Conservation (phyloP, 2,797 vertebrate species). For the Alcedo quadribrachys region DNA sequence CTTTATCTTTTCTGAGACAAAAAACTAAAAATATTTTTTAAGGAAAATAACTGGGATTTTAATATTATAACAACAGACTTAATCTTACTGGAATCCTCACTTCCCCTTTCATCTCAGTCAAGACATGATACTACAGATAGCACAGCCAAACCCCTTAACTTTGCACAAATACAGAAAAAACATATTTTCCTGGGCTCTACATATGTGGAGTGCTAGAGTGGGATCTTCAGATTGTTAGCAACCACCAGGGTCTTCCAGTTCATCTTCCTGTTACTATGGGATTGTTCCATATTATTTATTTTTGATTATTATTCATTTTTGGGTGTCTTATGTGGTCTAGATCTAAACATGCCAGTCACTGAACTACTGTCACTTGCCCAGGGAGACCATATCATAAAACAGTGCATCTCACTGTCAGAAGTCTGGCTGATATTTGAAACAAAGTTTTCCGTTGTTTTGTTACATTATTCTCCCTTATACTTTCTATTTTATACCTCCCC, state of each 20-base stretch:
- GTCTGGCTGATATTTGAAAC: background rate
- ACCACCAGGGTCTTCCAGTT: background rate
- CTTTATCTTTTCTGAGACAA: background rate
- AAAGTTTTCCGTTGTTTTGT: background rate
- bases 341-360: background rate
- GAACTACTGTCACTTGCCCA: background rate
- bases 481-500: background rate
- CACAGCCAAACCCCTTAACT: background rate
- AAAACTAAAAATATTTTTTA: background rate
- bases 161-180: background rate
- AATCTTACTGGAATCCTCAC: slow-evolving; percentile 27
- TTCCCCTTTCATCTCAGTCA: background rate
- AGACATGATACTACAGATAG: background rate
- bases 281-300: background rate
- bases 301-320: background rate
- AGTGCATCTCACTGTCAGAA: background rate
- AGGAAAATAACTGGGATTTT: background rate
- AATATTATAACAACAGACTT: background rate
- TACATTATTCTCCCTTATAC: background rate
- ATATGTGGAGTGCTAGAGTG: background rate
- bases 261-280: background rate
- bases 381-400: background rate
- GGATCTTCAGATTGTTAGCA: background rate
- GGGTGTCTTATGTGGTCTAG: background rate
- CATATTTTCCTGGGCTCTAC: background rate